Conservation (phyloP, 2,888 invertebrate species). For the Aspidapion aeneum region DNA sequence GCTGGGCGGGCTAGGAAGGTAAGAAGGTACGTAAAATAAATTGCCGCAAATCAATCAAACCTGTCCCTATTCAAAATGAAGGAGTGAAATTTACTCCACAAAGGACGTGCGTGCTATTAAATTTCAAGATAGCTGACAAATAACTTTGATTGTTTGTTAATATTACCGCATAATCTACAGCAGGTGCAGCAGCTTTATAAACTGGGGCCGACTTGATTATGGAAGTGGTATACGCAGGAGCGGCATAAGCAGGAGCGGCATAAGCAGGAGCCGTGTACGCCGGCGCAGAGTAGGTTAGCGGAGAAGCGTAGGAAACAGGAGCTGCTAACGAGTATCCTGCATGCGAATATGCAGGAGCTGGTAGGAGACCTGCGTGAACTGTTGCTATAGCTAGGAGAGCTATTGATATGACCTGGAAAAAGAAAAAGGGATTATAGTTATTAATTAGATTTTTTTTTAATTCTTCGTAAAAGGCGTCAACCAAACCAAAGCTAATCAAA, state of each 20-base stretch:
- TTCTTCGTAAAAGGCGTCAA: too few species aligned
- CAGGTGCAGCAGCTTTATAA: constrained; percentile 27
- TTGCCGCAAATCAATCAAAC: too few species aligned
- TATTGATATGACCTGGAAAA: constrained; percentile 41
- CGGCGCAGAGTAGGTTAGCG: constrained; percentile 25
- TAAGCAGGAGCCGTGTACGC: constrained; percentile 20
- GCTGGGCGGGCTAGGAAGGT: too few species aligned
- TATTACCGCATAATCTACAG: constrained; percentile 22
- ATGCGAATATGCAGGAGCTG: constrained; percentile 16
- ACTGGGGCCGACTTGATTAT: constrained; percentile 26
- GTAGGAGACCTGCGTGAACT: constrained; percentile 51
- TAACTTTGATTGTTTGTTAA: too few species aligned
- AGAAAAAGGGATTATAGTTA: too few species aligned
- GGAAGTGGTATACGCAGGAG: background rate
- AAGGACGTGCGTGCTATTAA: too few species aligned
- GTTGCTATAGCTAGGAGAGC: constrained; percentile 44
- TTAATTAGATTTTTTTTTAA: too few species aligned
- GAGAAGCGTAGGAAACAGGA: background rate
- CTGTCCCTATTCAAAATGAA: too few species aligned
- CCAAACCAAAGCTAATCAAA: too few species aligned
- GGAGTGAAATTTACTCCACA: too few species aligned
- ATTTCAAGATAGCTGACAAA: too few species aligned
- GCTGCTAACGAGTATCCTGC: constrained; percentile 11
- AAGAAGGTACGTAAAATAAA: too few species aligned
- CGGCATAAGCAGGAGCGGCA: background rate